Evolutionary conservation across 2,888 invertebrate species (phyloP), one percentile per base, ranked within the genome.

Genomic region (Salpingus planirostris): DNA sequence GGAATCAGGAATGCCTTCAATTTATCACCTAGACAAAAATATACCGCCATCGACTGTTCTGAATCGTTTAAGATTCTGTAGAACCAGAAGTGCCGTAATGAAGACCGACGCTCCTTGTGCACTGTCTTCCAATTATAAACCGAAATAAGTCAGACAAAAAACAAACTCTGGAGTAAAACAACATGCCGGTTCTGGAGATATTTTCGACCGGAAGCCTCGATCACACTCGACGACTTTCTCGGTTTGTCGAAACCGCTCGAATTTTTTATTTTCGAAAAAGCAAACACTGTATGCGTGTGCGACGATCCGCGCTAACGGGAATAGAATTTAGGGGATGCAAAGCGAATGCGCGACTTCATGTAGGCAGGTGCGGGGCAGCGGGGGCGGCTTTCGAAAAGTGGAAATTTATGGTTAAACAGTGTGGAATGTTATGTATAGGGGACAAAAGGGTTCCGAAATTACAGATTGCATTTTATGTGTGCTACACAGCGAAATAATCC

Each of bases 381-480:
- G 21, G 27, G 21, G 31, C 25, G 28, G 34, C 27, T 22, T 34
- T 33, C 36, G 36, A 27, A 38, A 38, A 37, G 38, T 39, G 33
- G 30, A 40, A 40, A 43, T 43, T 43, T 46, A 42, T 42, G 40
- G 38, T 33, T 35, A 34, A 36, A 31, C 38, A 33, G 34, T 31
- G 31, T 36, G 38, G 40, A 40, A 36, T 38, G 43, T 37, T 43
- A 38, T 47, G n/a, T n/a, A 44, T 35, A 40, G 28, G 38, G 38
- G 47, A 49, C 49, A 47, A 49, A 49, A 39, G 44, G 38, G 31
- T 38, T 42, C 34, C 34, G 35, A 38, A 45, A 47, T 45, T 44
- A 43, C 46, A 45, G 44, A 45, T 47, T 49, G 44, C 39, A 41
- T 43, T 49, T 47, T 43, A 46, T 47, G 42, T 43, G 37, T 42